Base-by-base conservation (phyloP, 2,113 vertebrate genomes). In the Micronycteris hirsuta region DNA sequence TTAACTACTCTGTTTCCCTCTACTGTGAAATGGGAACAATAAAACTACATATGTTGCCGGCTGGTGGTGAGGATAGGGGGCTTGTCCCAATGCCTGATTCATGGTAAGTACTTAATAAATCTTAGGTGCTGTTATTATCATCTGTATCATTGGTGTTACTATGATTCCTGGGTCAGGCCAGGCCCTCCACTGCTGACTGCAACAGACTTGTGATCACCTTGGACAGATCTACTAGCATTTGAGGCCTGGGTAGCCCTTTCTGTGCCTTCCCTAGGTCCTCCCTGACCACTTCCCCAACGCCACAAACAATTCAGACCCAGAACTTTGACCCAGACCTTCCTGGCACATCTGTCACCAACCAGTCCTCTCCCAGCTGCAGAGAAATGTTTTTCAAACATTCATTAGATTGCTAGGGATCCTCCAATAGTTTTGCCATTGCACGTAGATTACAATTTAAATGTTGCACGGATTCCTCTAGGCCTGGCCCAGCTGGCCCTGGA, bases 301-400 rank as follows among this genome's bases (percentile, higher is more conserved):
- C 4, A 1, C 28, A 63, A 9, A 22, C 43, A 36, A 43, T 73
- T 11, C 20, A 73, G 61, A n/a, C 9, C 68, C 13, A 36, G 49
- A 36, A n/a, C n/a, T 61, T 52, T 26, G 63, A 74, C 24, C 10
- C 26, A 13, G 45, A 13, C 9, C 31, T 56, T 87, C 38, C 54
- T 17, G 1, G 13, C 45, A 4, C 36, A 22, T 5, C 13, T 8
- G 1, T 3, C 7, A 16, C 36, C 28, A 1, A 13, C n/a, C 0
- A 12, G 26, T 78, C 41, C 11, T 77, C 58, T 82, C 49, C n/a
- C 4, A 26, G 36, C 17, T 52, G 28, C 41, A 41, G 22, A 76
- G 20, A 36, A 16, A 13, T 33, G 28, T 31, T 82, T 56, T 26
- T 86, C 7, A 80, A 26, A 74, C 4, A 33, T 26, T 45, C 56